Base-by-base conservation (phyloP, 2,113 vertebrate species). In the Ochotona curzoniae region DNA sequence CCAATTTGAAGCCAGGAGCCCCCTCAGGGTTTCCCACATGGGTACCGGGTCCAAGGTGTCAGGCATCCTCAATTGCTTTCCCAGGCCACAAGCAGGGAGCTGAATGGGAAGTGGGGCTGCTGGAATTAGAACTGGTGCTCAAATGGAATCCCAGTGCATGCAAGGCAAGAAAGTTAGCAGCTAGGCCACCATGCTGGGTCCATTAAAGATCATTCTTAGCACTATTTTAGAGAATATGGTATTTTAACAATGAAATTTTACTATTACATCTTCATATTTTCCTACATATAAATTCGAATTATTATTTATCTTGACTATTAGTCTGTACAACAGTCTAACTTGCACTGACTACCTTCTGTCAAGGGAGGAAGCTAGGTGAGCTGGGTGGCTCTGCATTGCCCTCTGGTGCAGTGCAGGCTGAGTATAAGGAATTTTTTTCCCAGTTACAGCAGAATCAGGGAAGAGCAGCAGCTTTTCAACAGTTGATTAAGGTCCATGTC, bases 191-290 rank as follows among this genome's bases (percentile, higher is more conserved):
- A 44, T 44, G 38, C 38, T 44, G 38, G 38, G 38, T 6, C 38
- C 38, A 44, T 6, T 44, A 44, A 44, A 44, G 38, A 6, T 44
- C 73, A 73, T 89, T 71, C 60, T 93, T 83, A 90, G 86, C 35
- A 83, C 26, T 93, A 44, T 85, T 90, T 93, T 38, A 79, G 90
- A 28, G 78, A 84, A 83, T 51, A 85, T 14, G 49, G 73, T 38
- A 83, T 80, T 90, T 28, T 78, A 73, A 66, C 26, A 30, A 12
- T 88, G 25, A 71, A 67, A 86, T 18, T 73, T 92, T 57, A 89
- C 63, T 78, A 38, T 67, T 69, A 47, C 17, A 75, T 49, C 61
- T 94, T 79, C 38, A 21, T 44, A 14, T 87, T 95, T 93, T 74
- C 54, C 32, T 10, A 14, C 28, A 74, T n/a, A 11, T 79, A 95